Evolutionary conservation across 2,113 vertebrate genomes (phyloP).

Genomic region (Diphyllodes magnificus): DNA sequence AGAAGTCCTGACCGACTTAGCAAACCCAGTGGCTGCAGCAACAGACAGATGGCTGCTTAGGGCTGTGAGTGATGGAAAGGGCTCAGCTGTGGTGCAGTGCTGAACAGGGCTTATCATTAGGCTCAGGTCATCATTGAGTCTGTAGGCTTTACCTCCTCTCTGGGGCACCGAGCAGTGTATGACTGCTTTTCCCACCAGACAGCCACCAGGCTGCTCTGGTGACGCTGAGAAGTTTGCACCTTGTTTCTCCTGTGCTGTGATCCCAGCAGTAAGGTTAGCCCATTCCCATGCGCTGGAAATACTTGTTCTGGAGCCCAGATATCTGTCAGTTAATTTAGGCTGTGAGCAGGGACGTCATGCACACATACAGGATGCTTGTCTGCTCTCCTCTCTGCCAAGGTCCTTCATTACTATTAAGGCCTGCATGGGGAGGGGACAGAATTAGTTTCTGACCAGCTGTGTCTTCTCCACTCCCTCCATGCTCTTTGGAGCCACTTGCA

Average conservation of each 20-base stretch:
- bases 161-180: rapidly evolving
- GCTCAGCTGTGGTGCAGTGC: not conserved
- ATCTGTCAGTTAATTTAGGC: not conserved
- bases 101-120: not conserved
- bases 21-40: not conserved
- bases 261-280: not conserved
- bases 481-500: not conserved
- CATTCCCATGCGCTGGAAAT: not conserved
- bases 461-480: not conserved
- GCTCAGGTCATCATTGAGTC: not conserved
- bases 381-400: not conserved
- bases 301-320: not conserved
- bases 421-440: not conserved
- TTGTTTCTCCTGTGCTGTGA: not conserved
- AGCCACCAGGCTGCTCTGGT: not conserved
- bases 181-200: not conserved
- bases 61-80: not conserved
- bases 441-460: not conserved
- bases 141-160: not conserved
- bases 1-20: not conserved
- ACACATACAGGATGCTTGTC: not conserved
- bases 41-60: not conserved
- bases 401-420: not conserved
- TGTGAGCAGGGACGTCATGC: not conserved
- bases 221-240: not conserved